A percentile compares a stretch with the other conserved stretches of the same genome.
phyloP scores from a whole-genome alignment of 2,888 invertebrate genomes.

The Nasonia oneida region DNA sequence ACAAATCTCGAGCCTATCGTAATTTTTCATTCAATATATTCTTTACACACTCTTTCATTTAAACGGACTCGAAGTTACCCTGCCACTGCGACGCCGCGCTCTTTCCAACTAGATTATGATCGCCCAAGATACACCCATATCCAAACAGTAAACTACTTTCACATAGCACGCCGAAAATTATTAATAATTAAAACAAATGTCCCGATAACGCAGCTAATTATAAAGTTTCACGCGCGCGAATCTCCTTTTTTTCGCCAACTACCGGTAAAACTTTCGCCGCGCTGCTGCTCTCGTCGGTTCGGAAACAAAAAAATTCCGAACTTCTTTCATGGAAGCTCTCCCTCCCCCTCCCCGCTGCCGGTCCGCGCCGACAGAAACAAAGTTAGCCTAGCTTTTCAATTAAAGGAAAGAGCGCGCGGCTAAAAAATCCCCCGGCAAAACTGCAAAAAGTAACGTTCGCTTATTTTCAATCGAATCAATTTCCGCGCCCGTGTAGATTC shows the following conservation, averaged over 20 bases:
- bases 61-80: too few relatives aligned
- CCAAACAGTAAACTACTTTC: background rate
- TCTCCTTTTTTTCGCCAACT: slow-evolving; percentile 26
- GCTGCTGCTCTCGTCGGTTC: background rate
- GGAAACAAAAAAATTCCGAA: slow-evolving; percentile 12
- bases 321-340: slow-evolving; percentile 8
- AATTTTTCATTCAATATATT: too few relatives aligned
- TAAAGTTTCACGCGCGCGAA: background rate
- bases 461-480: slow-evolving; percentile 57
- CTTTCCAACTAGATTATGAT: too few relatives aligned
- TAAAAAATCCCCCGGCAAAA: slow-evolving; percentile 11
- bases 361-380: background rate
- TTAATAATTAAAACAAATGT: slow-evolving; percentile 3
- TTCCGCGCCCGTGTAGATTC: slow-evolving; percentile 34
- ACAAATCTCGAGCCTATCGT: too few relatives aligned
- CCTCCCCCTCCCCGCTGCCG: background rate
- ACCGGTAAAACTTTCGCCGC: slow-evolving; percentile 26
- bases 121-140: background rate
- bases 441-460: slow-evolving; percentile 32
- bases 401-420: slow-evolving; percentile 18
- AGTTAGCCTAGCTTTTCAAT: slow-evolving; percentile 50
- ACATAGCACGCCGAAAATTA: background rate
- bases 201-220: slow-evolving; percentile 7
- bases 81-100: too few relatives aligned
- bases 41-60: too few relatives aligned